These are phyloP conservation scores for Paracentrotus lividus DNA, from an alignment of 53 echinoderm and acorn worm genomes.

Conservation along the genomic window DNA sequence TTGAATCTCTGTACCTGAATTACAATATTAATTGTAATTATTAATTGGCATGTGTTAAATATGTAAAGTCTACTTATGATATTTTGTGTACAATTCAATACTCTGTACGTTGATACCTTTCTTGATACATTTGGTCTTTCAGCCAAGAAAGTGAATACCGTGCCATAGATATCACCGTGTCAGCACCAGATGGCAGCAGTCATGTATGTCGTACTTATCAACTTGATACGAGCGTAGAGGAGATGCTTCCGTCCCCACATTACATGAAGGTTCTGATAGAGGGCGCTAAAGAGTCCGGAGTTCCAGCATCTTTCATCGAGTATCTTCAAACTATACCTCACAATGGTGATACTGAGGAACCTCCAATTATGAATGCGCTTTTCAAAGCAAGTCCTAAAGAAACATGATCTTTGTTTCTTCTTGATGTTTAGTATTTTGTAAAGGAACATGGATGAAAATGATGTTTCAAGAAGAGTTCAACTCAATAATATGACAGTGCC, in stretches of 20 bases:
- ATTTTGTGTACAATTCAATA: too few species aligned
- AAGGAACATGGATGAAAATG: background rate
- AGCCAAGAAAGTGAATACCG: conserved; percentile 27
- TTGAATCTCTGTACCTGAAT: too few species aligned
- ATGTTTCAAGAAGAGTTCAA: background rate
- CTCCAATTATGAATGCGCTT: conserved; percentile 30
- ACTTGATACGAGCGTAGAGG: background rate
- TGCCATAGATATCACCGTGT: background rate
- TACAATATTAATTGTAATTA: too few species aligned
- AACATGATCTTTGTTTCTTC: background rate
- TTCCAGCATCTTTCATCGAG: conserved; percentile 13
- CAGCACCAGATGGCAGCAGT: conserved; percentile 25
- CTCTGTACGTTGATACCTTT: too few species aligned
- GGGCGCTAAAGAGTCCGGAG: conserved; percentile 30
- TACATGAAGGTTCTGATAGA: conserved; percentile 68
- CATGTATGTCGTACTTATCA: conserved; percentile 45
- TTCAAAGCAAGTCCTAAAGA: background rate
- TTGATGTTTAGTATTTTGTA: background rate
- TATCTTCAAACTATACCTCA: conserved; percentile 7
- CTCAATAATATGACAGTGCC: too few species aligned
- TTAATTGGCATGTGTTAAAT: too few species aligned
- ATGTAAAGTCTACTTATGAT: too few species aligned
- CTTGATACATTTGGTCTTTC: too few species aligned
- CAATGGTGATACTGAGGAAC: conserved; percentile 28
- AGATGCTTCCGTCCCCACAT: conserved; percentile 72